These are phyloP conservation scores for Tachycineta bicolor DNA, from an alignment of 2,113 vertebrate species.

Conservation along the genomic window DNA sequence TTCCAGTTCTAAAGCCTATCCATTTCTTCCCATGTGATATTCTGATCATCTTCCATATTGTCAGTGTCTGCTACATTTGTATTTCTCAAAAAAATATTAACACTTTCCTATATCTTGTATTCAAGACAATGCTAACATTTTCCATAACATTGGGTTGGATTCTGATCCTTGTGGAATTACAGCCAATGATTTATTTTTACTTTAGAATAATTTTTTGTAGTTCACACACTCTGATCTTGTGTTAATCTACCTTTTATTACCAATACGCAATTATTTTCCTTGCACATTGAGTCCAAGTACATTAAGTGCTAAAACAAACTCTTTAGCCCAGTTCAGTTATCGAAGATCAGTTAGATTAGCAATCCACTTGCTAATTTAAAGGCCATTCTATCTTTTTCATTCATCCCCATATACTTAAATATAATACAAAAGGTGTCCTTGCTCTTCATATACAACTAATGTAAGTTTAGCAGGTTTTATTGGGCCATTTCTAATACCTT, in stretches of 20 bases:
- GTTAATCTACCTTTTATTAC: not conserved
- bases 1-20: conserved; percentile 34
- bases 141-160: not conserved
- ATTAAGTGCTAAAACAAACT: not conserved
- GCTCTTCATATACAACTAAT: not conserved
- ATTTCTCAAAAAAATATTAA: not conserved
- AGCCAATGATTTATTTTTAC: not conserved
- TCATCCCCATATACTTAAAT: not conserved
- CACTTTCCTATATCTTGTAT: not conserved
- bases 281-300: not conserved
- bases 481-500: not conserved
- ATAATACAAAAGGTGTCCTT: not conserved
- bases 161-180: not conserved
- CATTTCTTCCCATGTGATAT: conserved; percentile 29
- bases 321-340: not conserved
- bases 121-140: not conserved
- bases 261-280: not conserved
- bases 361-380: not conserved
- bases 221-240: not conserved
- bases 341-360: not conserved
- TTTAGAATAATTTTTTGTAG: not conserved
- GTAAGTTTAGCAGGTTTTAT: not conserved
- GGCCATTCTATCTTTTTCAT: not conserved
- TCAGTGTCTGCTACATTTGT: not conserved
- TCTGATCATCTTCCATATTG: conserved; percentile 24